Percentiles rank a stretch among this genome's conserved stretches.
These are phyloP conservation scores for Aplysia californica DNA, from an alignment of 1,140 invertebrate species.

Conservation along the genomic window DNA sequence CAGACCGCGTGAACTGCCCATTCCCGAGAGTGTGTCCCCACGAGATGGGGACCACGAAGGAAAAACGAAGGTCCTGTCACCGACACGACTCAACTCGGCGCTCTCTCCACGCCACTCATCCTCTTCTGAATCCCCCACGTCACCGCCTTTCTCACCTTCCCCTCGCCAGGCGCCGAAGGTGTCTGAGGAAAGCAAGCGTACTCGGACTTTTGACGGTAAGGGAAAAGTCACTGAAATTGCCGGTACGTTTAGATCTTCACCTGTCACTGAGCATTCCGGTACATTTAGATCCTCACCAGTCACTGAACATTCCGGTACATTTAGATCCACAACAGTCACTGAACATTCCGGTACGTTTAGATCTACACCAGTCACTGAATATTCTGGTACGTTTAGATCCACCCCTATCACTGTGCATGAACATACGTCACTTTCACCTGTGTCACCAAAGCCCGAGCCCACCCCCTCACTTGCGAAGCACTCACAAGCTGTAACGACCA, in stretches of 20 bases:
- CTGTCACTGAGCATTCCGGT: background rate
- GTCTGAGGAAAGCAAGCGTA: too few species aligned
- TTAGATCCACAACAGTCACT: too few species aligned
- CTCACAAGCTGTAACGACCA: background rate
- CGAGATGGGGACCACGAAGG: too few species aligned
- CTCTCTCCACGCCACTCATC: conserved; percentile 9
- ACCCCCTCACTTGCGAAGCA: conserved; percentile 3
- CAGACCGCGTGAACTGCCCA: too few species aligned
- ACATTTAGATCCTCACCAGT: background rate
- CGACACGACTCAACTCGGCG: conserved; percentile 12
- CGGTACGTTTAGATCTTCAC: background rate
- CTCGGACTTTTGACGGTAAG: background rate
- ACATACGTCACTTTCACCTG: background rate
- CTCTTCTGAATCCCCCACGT: conserved; percentile 3
- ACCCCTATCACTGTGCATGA: background rate
- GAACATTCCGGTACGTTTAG: too few species aligned
- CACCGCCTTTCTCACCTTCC: conserved; percentile 2
- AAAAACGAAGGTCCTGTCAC: background rate
- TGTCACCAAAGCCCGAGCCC: background rate
- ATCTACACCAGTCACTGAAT: too few species aligned
- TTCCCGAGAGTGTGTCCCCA: too few species aligned
- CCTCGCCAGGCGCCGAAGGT: too few species aligned
- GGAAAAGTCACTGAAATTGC: background rate
- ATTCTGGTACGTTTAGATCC: background rate
- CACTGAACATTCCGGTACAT: too few species aligned